Percentiles rank a stretch among this genome's conserved stretches.
phyloP scores from a whole-genome alignment of 2,888 invertebrate genomes.

The Clanis bilineata region DNA sequence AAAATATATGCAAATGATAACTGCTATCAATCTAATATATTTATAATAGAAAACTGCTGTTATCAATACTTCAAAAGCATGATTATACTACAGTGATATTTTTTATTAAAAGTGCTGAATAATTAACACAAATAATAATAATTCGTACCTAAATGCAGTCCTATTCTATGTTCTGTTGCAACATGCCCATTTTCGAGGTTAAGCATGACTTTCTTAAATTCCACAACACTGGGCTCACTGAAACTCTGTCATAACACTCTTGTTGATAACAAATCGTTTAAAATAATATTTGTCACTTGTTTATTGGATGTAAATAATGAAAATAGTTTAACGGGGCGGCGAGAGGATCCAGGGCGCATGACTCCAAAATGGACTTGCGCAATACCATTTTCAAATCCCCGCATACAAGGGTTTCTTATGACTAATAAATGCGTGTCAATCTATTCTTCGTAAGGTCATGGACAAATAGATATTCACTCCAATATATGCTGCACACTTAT shows the following conservation, averaged over 20 bases:
- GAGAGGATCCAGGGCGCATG: neutral
- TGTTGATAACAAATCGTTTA: neutral
- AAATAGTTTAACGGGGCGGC: neutral
- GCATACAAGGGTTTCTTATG: conserved; percentile 6
- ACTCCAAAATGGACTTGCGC: neutral
- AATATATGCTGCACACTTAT: too few species aligned
- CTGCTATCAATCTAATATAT: too few species aligned
- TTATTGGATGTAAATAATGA: conserved; percentile 11
- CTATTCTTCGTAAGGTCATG: neutral
- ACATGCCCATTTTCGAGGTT: conserved; percentile 5
- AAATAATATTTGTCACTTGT: conserved; percentile 6
- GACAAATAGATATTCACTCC: neutral
- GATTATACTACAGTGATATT: too few species aligned
- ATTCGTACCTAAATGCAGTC: conserved; percentile 8
- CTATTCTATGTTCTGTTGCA: neutral
- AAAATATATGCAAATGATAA: too few species aligned
- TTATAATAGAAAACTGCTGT: too few species aligned
- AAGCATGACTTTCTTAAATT: conserved; percentile 1
- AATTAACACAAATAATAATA: neutral
- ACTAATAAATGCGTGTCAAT: neutral
- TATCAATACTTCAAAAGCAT: too few species aligned
- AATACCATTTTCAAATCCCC: neutral
- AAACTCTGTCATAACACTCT: neutral
- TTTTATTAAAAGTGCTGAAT: too few species aligned
- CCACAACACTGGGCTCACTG: neutral